Evolutionary conservation across 2,113 vertebrate genomes (phyloP).

Genomic region (Tragulus kanchil): DNA sequence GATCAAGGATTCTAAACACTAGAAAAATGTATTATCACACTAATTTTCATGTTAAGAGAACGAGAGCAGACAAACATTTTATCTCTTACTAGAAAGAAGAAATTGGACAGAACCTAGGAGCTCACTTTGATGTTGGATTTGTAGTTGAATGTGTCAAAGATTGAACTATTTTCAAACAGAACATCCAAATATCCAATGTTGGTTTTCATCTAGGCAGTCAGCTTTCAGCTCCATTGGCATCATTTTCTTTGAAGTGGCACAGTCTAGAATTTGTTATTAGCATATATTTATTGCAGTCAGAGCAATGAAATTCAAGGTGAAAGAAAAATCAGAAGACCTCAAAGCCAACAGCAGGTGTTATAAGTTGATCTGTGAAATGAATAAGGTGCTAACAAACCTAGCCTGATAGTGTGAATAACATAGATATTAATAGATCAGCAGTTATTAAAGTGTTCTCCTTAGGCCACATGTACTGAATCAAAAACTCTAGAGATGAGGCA

Average conservation of each 20-base stretch:
- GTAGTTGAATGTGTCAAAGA: constrained; percentile 87
- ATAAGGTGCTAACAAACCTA: constrained; percentile 10
- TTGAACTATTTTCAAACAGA: constrained; percentile 82
- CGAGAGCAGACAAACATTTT: constrained; percentile 85
- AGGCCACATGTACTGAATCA: not conserved
- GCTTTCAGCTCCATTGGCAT: constrained; percentile 73
- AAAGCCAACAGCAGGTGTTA: constrained; percentile 68
- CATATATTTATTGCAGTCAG: constrained; percentile 45
- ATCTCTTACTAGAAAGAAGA: constrained; percentile 86
- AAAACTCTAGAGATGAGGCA: not conserved
- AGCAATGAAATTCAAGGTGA: constrained; percentile 70
- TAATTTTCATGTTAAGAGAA: constrained; percentile 88
- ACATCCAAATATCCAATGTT: constrained; percentile 78
- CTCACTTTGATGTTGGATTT: constrained; percentile 88
- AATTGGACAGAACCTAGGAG: constrained; percentile 85
- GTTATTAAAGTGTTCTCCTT: not conserved
- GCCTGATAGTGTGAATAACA: not conserved
- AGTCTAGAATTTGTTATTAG: constrained; percentile 55
- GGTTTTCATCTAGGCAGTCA: constrained; percentile 79
- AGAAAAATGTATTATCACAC: constrained; percentile 85
- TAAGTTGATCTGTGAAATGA: constrained; percentile 49
- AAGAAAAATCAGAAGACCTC: constrained; percentile 67
- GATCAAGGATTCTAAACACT: constrained; percentile 88
- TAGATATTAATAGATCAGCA: not conserved
- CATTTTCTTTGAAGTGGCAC: constrained; percentile 86